Evolutionary conservation across 2,113 vertebrate species (phyloP), one percentile per base, ranked within the genome.

Genomic region (Trogon surrucura): DNA sequence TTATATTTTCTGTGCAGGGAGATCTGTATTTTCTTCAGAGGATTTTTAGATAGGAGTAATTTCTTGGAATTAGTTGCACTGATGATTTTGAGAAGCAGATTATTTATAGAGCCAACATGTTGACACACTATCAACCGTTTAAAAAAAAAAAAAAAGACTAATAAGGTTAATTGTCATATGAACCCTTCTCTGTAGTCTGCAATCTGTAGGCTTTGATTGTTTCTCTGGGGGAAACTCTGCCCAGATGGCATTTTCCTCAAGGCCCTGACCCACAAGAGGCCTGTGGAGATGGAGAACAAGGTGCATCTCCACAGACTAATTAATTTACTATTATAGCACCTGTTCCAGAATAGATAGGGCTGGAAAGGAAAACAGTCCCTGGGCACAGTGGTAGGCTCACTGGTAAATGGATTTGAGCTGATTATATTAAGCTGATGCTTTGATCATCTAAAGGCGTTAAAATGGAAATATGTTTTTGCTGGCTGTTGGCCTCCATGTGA

Each of bases 301-400:
- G 99, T 98, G 98, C 99, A 99, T 99, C 98, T 99, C 98, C 98
- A 98, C 98, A 98, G 98, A 99, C 99, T 99, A 99, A 99, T 99
- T 99, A 99, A 99, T 99, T 99, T 99, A 99, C 99, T 98, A 99
- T 99, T 98, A 99, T 99, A 99, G 99, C 99, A 99, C 99, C 99
- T 99, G 99, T 99, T 99, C 99, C 98, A 98, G 98, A 99, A 99
- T 98, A 99, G 99, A 99, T 99, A 99, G 99, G 98, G 98, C 98
- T 98, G 98, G 98, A 98, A 98, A 97, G 97, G 95, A 97, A 97
- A 96, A 97, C 95, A 88, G 98, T 98, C 98, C 98, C 98, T 97
- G 97, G 97, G 98, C 98, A 96, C 98, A 98, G 98, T 95, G 97
- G 98, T 98, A 98, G 97, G 98, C 98, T 98, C 84, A 65, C 93